These are phyloP conservation scores for Galago senegalensis DNA, from an alignment of 2,797 vertebrate genomes.

Conservation along the genomic window DNA sequence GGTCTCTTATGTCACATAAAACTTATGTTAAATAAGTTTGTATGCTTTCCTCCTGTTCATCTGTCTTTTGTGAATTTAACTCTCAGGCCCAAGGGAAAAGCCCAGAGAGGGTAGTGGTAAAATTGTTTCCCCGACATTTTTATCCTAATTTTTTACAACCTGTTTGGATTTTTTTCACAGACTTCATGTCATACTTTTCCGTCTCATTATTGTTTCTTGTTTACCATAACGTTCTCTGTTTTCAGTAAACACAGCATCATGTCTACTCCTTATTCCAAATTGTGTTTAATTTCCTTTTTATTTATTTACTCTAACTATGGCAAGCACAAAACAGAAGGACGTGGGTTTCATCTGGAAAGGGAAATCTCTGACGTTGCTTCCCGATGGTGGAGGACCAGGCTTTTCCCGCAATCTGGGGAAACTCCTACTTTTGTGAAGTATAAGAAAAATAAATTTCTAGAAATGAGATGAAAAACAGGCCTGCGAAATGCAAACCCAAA, in stretches of 20 bases:
- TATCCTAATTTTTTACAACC: neutral
- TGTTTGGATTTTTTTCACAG: conserved; percentile 33
- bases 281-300: conserved; percentile 38
- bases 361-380: neutral
- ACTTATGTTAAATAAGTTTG: conserved; percentile 40
- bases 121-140: neutral
- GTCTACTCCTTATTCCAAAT: conserved; percentile 48
- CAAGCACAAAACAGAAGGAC: neutral
- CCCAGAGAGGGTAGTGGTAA: neutral
- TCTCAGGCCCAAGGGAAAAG: neutral
- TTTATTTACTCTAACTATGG: neutral
- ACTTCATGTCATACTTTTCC: neutral
- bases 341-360: neutral
- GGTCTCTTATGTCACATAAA: neutral
- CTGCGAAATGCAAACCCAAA: conserved; percentile 16
- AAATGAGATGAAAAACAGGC: conserved; percentile 31
- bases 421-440: neutral
- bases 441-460: conserved; percentile 29
- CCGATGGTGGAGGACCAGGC: neutral
- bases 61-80: conserved; percentile 13
- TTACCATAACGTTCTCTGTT: conserved; percentile 15
- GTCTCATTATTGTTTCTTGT: neutral
- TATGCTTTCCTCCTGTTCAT: conserved; percentile 8
- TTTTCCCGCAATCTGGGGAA: neutral
- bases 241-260: neutral